Base-by-base conservation (phyloP, 2,113 vertebrate genomes). In the Galbula dea region DNA sequence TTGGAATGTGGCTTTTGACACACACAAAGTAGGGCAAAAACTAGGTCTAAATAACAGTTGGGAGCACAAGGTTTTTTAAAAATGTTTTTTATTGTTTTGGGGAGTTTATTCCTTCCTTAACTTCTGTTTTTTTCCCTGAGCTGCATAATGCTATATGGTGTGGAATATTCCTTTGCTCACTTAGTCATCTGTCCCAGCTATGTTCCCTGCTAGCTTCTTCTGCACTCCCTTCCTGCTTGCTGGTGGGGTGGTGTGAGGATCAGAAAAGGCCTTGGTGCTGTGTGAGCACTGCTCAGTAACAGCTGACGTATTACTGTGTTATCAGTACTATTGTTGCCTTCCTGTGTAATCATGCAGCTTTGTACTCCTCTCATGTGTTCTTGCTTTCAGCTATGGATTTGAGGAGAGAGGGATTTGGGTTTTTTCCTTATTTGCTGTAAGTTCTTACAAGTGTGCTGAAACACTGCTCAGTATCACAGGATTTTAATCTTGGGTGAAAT, bases 141-240 rank as follows among this genome's bases (percentile, higher is more conserved):
- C 18, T 0, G 2, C 32, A 43, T 43, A 43, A 43, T 43, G 41
- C 41, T 15, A 15, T 43, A 43, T 66, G 29, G 21, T 20, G 0
- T 30, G 30, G 36, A 12, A 18, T 21, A 54, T 24, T 34, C 30
- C 29, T 55, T 55, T 55, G 52, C 29, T 55, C 52, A 55, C 11
- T 11, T 72, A 14, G 8, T n/a, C n/a, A n/a, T 46, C 22, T 83
- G 19, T 80, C n/a, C 36, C 2, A 3, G 39, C 45, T 51, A 4
- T 17, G 24, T 41, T 29, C 27, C 7, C 30, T 80, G 30, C 26
- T 11, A 27, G 0, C 5, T 19, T 9, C 10, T 36, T 10, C 9
- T 61, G 61, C 15, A 9, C 12, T 36, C 46, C 16, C 29, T 61
- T 11, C n/a, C 8, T 39, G 0, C 32, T 66, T 0, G 0, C 21